phyloP scores from a whole-genome alignment of 2,797 vertebrate species.

The Eidolon dupreanum region DNA sequence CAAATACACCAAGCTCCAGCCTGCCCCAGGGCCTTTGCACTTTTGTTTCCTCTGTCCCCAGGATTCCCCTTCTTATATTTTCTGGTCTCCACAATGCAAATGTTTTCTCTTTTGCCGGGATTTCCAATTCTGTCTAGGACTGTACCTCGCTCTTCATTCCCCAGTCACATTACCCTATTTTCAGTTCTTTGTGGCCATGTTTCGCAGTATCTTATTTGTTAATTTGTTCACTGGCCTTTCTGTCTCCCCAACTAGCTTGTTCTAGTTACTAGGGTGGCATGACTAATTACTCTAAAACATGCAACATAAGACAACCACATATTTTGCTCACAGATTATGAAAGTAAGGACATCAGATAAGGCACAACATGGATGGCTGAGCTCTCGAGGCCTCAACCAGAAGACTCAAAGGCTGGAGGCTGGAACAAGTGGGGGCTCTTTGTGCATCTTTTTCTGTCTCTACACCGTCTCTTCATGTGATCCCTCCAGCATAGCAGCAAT shows the following conservation, averaged over 20 bases:
- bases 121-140: neutral
- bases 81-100: neutral
- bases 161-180: neutral
- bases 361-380: neutral
- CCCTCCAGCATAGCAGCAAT: neutral
- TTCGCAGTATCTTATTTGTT: neutral
- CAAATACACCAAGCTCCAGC: neutral
- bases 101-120: neutral
- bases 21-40: neutral
- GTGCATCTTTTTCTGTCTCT: neutral
- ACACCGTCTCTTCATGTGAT: neutral
- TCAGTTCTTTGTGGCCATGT: neutral
- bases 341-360: neutral
- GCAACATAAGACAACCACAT: neutral
- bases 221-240: neutral
- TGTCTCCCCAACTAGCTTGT: neutral
- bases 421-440: neutral
- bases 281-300: neutral
- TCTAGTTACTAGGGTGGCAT: neutral
- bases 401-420: neutral
- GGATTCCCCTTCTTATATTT: neutral
- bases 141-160: neutral
- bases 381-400: neutral
- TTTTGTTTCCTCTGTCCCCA: neutral
- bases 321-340: neutral